Evolutionary conservation across 2,113 vertebrate species (phyloP), one percentile per base, ranked within the genome.

Genomic region (Pristiophorus japonicus): DNA sequence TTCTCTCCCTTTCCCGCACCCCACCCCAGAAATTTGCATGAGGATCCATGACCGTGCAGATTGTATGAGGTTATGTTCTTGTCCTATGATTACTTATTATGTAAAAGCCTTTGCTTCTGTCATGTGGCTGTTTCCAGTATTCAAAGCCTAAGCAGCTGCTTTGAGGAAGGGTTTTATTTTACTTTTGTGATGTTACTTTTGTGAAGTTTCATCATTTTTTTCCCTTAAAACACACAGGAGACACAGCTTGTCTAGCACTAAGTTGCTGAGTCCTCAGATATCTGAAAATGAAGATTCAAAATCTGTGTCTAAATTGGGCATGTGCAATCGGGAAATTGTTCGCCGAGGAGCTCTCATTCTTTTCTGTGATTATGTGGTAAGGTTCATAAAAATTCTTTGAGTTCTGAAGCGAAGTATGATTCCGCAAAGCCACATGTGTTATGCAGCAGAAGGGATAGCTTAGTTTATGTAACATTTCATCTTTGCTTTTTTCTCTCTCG

Each of bases 351-450:
- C 99, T 0, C 98, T 99, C 65, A 98, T 99, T 95, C 98, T 99
- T 96, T 99, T 99, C 96, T 99, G 99, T 96, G 99, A 99, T 96
- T 99, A 99, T 12, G 99, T 99, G 95, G 99, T 99, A 96, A 98
- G 98, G 97, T 96, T 95, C 63, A n/a, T 20, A 27, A 95, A 94
- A 22, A 30, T 95, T 66, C 11, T 18, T 96, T 42, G 63, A 87
- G 62, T 92, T 96, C 51, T 51, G 45, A 93, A 55, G 67, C 95
- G 3, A 96, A 84, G 91, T 95, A 38, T 94, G 73, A 75, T 16
- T 96, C 0, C 38, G 2, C 63, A 34, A 66, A 94, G 91, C 62
- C 20, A 27, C n/a, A 42, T 22, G 20, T 14, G 16, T 63, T 34
- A 81, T 30, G 42, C 87, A 59, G 87, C 38, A 81, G 16, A 38